Base-by-base conservation (phyloP, 2,797 vertebrate species). In the Austrolebias charrua region DNA sequence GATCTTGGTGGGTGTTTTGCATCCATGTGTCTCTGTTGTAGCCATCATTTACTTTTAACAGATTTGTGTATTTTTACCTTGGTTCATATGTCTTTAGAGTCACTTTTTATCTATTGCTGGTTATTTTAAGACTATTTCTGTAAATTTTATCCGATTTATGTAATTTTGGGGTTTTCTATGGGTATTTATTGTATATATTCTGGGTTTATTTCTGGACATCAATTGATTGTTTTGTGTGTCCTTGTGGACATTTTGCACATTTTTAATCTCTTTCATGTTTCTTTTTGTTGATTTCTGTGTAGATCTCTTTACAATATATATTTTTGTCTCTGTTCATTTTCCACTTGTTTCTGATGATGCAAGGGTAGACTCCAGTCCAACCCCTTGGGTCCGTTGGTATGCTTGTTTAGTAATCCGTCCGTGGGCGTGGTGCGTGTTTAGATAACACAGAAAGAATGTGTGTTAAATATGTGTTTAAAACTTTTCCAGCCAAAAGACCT, bases 321-420 rank as follows among this genome's bases (percentile, higher is more conserved):
- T 20, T 60, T 48, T 1, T 28, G 15, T 31, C 28, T 59, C 18
- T 24, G 28, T 16, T 29, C 19, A 5, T 18, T 29, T 29, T 8
- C 16, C 16, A 42, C 24, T 31, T 12, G 19, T 13, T 31, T 6
- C 2, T 43, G 5, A 9, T n/a, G 8, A 33, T 40, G 38, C 52
- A 16, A 55, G 56, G 56, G 28, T 35, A 44, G 19, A 44, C 31
- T 29, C 43, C 42, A 56, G 42, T 58, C 18, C n/a, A 20, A 16
- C 42, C 20, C 53, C 16, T 15, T 5, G 8, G 66, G 15, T 20
- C 45, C 20, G 18, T 13, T 6, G 12, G 20, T 18, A 28, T 24
- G 10, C 19, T 24, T 9, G n/a, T 38, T 38, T 19, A 43, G 53
- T n/a, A 48, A 45, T 45, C 8, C 43, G 16, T 44, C 33, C 40